Percentiles rank a stretch among this genome's conserved stretches.
phyloP scores from a whole-genome alignment of 2,888 invertebrate species.

The Pristionchus exspectatus region DNA sequence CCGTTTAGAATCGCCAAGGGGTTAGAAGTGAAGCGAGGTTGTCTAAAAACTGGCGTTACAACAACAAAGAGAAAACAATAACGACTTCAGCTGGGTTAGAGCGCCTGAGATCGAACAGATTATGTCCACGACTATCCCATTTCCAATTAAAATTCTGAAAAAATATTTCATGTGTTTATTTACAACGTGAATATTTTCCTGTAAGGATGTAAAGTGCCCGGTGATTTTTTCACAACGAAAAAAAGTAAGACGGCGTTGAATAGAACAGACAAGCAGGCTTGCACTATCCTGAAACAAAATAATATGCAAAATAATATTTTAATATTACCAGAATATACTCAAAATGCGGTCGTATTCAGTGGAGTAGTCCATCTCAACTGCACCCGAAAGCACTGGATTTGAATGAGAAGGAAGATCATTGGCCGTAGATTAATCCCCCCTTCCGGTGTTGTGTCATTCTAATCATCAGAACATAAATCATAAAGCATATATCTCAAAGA shows the following conservation, averaged over 20 bases:
- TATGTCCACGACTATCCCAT: no score
- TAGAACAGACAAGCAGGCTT: not conserved
- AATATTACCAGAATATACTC: not conserved
- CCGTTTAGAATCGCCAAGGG: not conserved
- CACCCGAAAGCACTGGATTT: not conserved
- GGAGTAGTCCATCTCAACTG: not conserved
- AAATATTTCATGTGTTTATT: no score
- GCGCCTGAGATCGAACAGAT: no score
- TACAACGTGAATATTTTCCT: no score
- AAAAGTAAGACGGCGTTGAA: not conserved
- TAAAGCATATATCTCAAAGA: not conserved
- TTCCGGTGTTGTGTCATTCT: conserved; percentile 7
- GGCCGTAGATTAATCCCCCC: not conserved
- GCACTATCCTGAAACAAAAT: not conserved
- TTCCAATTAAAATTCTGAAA: no score
- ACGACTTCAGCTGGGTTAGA: no score
- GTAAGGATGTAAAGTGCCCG: no score
- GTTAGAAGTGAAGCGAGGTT: no score
- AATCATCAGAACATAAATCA: not conserved
- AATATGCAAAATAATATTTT: not conserved
- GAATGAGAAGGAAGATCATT: conserved; percentile 3
- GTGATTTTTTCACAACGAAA: not conserved
- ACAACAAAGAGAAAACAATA: no score
- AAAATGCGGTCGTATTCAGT: not conserved
- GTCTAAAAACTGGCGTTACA: no score